A percentile compares a stretch with the other conserved stretches of the same genome.
phyloP scores from a whole-genome alignment of 2,113 vertebrate genomes.

The Coregonus clupeaformis region DNA sequence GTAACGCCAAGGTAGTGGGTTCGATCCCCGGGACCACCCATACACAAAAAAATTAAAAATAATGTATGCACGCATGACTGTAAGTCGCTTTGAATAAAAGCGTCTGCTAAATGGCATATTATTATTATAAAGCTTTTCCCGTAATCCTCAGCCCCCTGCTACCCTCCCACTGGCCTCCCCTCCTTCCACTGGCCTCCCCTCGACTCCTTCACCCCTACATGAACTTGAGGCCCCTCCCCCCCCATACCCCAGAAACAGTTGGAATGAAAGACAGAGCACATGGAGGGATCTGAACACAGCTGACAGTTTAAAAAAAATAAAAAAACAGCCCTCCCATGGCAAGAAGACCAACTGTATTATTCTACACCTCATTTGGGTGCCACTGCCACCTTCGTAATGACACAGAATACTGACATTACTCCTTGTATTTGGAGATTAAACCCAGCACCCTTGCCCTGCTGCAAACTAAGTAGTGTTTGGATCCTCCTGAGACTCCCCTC shows the following conservation, averaged over 20 bases:
- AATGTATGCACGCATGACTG: too few species aligned
- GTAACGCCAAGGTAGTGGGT: too few species aligned
- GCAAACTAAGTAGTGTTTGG: conserved; percentile 47
- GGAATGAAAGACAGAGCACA: conserved; percentile 28
- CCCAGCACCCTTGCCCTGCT: background rate
- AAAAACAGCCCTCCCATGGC: conserved; percentile 18
- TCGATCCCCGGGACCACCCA: too few species aligned
- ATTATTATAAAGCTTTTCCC: background rate
- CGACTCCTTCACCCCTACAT: conserved; percentile 26
- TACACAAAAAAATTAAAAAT: too few species aligned
- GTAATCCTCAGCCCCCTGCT: conserved; percentile 21
- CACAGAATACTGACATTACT: too few species aligned
- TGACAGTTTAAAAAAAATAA: too few species aligned
- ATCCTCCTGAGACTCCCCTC: conserved; percentile 27
- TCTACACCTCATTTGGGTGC: conserved; percentile 25
- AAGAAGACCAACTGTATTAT: background rate
- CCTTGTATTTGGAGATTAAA: background rate
- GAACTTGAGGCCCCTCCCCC: conserved; percentile 7
- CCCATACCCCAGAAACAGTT: conserved; percentile 34
- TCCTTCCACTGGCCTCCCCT: conserved; percentile 26
- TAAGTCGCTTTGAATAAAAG: too few species aligned
- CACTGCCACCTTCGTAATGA: too few species aligned
- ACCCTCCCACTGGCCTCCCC: conserved; percentile 30
- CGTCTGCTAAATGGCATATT: too few species aligned
- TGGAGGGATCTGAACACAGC: conserved; percentile 45